These are phyloP conservation scores for Intellagama lesueurii DNA, from an alignment of 2,797 vertebrate genomes.

Conservation along the genomic window DNA sequence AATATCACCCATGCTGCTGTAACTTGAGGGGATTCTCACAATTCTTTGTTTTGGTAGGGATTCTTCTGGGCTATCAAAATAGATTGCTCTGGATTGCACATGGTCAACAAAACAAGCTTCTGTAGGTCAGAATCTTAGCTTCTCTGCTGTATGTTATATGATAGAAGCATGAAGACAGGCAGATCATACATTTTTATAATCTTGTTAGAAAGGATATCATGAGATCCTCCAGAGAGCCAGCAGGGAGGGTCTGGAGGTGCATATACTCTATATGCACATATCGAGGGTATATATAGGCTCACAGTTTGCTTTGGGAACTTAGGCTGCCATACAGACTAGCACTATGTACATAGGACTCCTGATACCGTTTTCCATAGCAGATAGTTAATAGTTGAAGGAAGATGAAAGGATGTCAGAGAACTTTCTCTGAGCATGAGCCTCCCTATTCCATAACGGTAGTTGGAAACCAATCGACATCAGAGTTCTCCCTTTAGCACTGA, in stretches of 20 bases:
- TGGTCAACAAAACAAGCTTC: slow-evolving; percentile 2
- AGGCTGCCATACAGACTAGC: not conserved
- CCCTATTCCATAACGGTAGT: not conserved
- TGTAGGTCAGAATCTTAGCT: not conserved
- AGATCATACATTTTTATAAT: not conserved
- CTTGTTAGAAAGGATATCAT: too few species aligned
- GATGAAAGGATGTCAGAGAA: not conserved
- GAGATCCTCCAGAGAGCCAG: too few species aligned
- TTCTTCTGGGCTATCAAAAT: not conserved
- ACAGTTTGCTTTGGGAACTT: not conserved
- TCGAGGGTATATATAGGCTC: too few species aligned
- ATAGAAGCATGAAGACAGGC: too few species aligned
- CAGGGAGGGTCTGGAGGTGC: not conserved
- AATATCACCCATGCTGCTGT: not conserved
- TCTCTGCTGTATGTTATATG: not conserved
- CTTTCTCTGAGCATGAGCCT: too few species aligned
- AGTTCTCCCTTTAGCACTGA: not conserved
- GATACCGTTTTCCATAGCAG: not conserved
- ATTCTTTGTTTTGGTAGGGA: slow-evolving; percentile 19
- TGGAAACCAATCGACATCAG: not conserved
- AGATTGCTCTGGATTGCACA: slow-evolving; percentile 9
- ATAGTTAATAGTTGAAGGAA: not conserved
- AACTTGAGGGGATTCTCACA: slow-evolving; percentile 31
- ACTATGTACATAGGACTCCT: not conserved
- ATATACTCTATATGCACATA: too few species aligned